Conservation (phyloP, 2,113 vertebrate genomes). For the Amphiprion percula region DNA sequence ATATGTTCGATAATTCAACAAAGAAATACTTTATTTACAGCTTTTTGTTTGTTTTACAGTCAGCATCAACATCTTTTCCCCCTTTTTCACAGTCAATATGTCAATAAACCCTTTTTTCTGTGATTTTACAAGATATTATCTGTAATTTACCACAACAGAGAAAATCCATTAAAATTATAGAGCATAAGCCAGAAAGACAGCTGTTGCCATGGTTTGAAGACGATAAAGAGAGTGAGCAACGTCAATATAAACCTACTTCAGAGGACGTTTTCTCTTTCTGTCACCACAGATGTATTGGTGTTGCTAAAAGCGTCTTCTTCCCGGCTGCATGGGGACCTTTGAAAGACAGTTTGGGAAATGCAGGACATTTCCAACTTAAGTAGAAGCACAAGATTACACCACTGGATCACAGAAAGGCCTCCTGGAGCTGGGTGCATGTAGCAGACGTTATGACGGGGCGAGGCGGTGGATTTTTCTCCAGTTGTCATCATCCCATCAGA, state of each 20-base stretch:
- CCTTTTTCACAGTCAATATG: no score
- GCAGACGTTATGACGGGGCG: not conserved
- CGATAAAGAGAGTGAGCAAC: not conserved
- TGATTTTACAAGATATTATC: no score
- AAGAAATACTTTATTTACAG: no score
- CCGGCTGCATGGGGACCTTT: not conserved
- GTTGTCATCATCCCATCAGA: slow-evolving; percentile 35
- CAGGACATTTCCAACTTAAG: not conserved
- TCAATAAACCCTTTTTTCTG: no score
- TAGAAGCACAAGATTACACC: slow-evolving; percentile 14
- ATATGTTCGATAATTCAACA: no score
- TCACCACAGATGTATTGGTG: not conserved
- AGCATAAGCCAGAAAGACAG: not conserved
- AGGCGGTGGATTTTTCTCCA: slow-evolving; percentile 7
- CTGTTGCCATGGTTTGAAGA: not conserved
- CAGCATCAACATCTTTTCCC: no score
- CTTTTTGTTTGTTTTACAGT: no score
- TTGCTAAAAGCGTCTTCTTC: not conserved
- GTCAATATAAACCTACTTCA: not conserved
- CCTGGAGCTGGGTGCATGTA: slow-evolving; percentile 3
- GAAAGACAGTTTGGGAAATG: not conserved
- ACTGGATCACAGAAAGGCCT: slow-evolving; percentile 40
- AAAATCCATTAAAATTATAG: no score
- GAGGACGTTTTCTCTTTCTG: not conserved
- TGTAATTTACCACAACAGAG: no score